Evolutionary conservation across 2,888 invertebrate genomes (phyloP), one percentile per base, ranked within the genome.

Genomic region (Ophraella communa): DNA sequence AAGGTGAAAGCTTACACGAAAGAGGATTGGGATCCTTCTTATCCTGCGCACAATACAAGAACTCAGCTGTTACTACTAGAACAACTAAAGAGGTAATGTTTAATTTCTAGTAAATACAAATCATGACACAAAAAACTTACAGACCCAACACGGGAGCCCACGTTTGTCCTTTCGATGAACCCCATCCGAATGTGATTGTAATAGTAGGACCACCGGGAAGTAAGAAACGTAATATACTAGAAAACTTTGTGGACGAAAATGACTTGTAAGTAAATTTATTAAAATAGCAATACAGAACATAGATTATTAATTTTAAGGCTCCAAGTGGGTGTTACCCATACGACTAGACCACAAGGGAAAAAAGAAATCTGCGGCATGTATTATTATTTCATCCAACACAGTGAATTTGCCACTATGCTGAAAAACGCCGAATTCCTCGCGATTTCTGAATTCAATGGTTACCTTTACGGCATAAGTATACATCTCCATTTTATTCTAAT

Each of bases 381-480:
- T 30, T 83, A 79, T 65, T 75, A 82, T 66, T 81, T 76, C 55
- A 71, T 82, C 5, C 68, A 72, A 1, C 69, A 76, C 8, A 78
- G 80, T 58, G 66, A 75, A 39, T 84, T 84, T 65, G 77, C 79
- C 45, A 73, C 77, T 10, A 79, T 83, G 77, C 71, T 80, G 1
- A 74, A 79, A 27, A 70, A 76, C n/a, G 84, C 83, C 11, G 77
- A 81, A 59, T 83, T 84, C 68, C 64, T 82, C n/a, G 77, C 81
- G 0, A 76, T 81, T n/a, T 78, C 80, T 18, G 82, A 82, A 68
- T 65, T 77, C 23, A 68, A 83, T 7, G 83, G 83, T 4, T 66
- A 81, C 52, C 79, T 77, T 64, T 84, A 81, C 70, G 84, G 83
- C 58, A 79, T 84, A 64, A 77, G 83, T 83, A 73, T n/a, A n/a